Evolutionary conservation across 2,797 vertebrate genomes (phyloP).

Genomic region (Perodicticus potto): DNA sequence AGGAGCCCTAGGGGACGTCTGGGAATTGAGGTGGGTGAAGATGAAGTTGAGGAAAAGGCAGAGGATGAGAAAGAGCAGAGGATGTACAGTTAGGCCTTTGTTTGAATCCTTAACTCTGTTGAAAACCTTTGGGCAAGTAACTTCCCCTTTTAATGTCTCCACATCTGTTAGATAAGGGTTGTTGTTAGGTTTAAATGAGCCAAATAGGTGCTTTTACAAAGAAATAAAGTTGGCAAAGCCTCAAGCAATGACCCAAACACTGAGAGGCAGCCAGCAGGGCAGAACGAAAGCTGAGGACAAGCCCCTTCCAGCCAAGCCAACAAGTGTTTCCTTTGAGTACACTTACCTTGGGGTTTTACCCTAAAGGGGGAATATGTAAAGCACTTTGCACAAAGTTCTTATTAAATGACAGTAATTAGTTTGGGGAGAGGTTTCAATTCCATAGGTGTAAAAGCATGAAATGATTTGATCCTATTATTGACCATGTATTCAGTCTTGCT

Average conservation of each 20-base stretch:
- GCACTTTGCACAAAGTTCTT: neutral
- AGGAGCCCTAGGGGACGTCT: neutral
- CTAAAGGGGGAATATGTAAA: neutral
- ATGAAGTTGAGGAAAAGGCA: neutral
- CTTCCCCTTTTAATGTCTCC: neutral
- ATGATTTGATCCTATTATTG: neutral
- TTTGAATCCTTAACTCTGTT: neutral
- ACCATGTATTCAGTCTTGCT: neutral
- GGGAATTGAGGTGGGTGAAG: neutral
- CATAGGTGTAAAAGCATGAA: neutral
- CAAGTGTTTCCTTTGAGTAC: neutral
- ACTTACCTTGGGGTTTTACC: neutral
- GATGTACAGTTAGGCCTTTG: accelerated
- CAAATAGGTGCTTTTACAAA: neutral
- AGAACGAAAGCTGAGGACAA: neutral
- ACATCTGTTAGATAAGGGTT: neutral
- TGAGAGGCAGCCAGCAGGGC: neutral
- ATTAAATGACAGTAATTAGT: neutral
- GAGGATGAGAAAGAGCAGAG: neutral
- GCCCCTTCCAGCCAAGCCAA: neutral
- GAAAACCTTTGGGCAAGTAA: neutral
- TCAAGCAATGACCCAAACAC: neutral
- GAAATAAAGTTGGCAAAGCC: neutral
- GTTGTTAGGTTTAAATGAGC: neutral
- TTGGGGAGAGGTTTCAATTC: neutral